phyloP scores from a whole-genome alignment of 2,888 invertebrate species.

The Drosophila recens region DNA sequence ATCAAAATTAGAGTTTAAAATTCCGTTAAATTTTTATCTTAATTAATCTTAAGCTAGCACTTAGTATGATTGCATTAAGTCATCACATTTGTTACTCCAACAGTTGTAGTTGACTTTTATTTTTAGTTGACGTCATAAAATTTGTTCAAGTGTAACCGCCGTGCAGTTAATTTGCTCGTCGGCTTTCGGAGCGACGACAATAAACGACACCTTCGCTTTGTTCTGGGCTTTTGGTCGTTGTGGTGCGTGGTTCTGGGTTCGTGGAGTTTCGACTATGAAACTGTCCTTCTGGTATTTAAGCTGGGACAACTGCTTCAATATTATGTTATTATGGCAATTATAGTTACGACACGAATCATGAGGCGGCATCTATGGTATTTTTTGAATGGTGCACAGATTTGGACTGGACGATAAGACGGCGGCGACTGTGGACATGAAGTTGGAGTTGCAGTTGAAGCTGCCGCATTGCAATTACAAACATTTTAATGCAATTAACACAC shows the following conservation, averaged over 20 bases:
- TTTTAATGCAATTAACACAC: constrained; percentile 85
- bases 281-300: constrained; percentile 33
- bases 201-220: constrained; percentile 58
- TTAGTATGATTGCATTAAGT: too few species aligned
- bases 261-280: neutral
- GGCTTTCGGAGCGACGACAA: constrained; percentile 45
- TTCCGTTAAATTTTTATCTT: too few species aligned
- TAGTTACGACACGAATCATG: constrained; percentile 73
- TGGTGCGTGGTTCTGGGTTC: neutral
- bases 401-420: constrained; percentile 42
- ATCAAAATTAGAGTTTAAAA: too few species aligned
- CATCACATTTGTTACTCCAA: neutral
- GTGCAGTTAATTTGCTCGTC: constrained; percentile 4
- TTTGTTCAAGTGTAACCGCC: constrained; percentile 28
- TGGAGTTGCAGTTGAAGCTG: constrained; percentile 26
- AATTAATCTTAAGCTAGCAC: too few species aligned
- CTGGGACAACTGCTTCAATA: constrained; percentile 50
- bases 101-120: neutral
- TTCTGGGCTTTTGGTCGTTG: constrained; percentile 1
- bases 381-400: constrained; percentile 62
- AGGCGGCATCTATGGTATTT: constrained; percentile 77
- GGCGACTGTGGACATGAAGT: too few species aligned
- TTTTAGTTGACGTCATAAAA: neutral
- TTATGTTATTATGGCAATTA: constrained; percentile 82
- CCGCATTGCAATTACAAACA: constrained; percentile 82